Percentiles rank a stretch among this genome's conserved stretches.
Evolutionary conservation across 2,888 invertebrate genomes (phyloP).

Genomic region (Eilema griseolum): DNA sequence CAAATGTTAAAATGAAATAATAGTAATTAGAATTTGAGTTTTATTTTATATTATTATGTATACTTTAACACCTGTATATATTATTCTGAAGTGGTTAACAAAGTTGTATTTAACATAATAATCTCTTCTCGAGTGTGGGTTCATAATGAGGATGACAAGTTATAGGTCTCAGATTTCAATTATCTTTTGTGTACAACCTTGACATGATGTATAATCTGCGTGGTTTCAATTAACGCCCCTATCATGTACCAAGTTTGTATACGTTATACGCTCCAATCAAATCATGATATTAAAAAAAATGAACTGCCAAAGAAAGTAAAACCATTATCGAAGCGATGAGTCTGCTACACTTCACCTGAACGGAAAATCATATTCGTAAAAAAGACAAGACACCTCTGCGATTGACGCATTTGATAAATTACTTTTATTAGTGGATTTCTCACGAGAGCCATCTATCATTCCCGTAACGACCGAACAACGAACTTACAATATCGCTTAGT

Average conservation of each 20-base stretch:
- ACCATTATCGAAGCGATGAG: conserved; percentile 16
- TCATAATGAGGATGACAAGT: too few relatives aligned
- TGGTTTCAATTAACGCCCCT: too few relatives aligned
- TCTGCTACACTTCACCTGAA: conserved; percentile 40
- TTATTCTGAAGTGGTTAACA: too few relatives aligned
- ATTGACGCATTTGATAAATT: conserved; percentile 74
- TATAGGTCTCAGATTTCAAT: too few relatives aligned
- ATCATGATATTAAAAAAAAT: background rate
- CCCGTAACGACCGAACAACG: conserved; percentile 50
- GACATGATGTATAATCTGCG: too few relatives aligned
- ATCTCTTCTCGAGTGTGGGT: too few relatives aligned
- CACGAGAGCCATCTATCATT: conserved; percentile 64
- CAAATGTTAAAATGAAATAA: background rate
- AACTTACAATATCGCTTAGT: conserved; percentile 47
- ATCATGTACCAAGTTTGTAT: too few relatives aligned
- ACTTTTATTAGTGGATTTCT: conserved; percentile 72
- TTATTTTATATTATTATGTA: too few relatives aligned
- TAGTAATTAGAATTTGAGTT: too few relatives aligned
- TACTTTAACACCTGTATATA: too few relatives aligned
- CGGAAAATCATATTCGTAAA: conserved; percentile 40
- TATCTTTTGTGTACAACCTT: too few relatives aligned
- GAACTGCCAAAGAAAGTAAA: background rate
- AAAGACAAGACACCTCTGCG: conserved; percentile 57
- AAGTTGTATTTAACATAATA: too few relatives aligned
- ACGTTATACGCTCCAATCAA: background rate